Conservation (phyloP, 2,113 vertebrate genomes). For the Bostrychus sinensis region DNA sequence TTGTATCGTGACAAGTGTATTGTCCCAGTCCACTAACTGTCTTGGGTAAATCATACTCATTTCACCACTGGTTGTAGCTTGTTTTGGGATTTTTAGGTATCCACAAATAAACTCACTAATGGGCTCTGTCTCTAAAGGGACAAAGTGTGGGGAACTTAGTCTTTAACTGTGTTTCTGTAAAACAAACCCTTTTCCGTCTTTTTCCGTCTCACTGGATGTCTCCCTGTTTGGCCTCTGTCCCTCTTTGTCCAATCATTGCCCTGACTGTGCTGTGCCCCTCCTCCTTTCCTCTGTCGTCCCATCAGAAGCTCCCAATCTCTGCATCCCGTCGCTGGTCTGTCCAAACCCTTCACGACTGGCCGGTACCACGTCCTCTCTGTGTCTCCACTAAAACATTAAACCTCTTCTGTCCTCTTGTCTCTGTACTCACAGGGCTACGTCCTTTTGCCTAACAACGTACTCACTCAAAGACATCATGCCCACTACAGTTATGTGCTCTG, state of each 20-base stretch:
- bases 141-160: not conserved
- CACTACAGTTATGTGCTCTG: slow-evolving; percentile 8
- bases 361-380: slow-evolving; percentile 85
- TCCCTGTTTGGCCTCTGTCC: slow-evolving; percentile 35
- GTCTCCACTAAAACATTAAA: slow-evolving; percentile 2
- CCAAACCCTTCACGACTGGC: slow-evolving; percentile 97
- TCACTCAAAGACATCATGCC: not conserved
- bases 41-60: not conserved
- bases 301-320: slow-evolving; percentile 93
- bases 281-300: slow-evolving; percentile 71
- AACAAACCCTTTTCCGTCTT: not conserved
- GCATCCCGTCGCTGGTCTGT: slow-evolving; percentile 96
- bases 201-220: slow-evolving; percentile 12
- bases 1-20: too few relatives aligned
- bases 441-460: slow-evolving; percentile 25
- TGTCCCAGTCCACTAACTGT: too few relatives aligned
- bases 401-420: not conserved
- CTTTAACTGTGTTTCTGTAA: slow-evolving; percentile 5
- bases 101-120: too few relatives aligned
- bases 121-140: too few relatives aligned
- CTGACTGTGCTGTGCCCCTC: slow-evolving; percentile 78
- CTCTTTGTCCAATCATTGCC: slow-evolving; percentile 44
- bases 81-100: too few relatives aligned
- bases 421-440: slow-evolving; percentile 33
- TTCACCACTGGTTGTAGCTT: not conserved